Conservation (phyloP, 2,113 vertebrate species). For the Elgaria multicarinata region DNA sequence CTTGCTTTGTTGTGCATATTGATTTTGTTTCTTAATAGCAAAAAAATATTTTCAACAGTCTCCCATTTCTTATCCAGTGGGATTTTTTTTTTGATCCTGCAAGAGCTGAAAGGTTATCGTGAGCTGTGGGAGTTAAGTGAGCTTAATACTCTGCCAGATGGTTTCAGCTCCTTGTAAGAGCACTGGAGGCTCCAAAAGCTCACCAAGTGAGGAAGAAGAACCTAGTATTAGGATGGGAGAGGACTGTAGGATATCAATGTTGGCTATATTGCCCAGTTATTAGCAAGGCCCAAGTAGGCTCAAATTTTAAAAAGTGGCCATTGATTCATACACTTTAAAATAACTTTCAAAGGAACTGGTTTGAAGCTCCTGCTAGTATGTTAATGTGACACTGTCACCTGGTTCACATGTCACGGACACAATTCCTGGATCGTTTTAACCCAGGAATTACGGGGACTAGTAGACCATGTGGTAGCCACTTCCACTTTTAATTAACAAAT, state of each 20-base stretch:
- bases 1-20: not conserved
- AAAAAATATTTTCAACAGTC: not conserved
- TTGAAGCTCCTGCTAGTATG: not conserved
- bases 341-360: not conserved
- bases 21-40: not conserved
- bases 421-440: no score
- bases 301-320: not conserved
- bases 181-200: not conserved
- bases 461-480: no score
- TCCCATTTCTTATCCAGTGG: not conserved
- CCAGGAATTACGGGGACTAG: no score
- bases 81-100: not conserved
- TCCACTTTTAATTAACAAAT: no score
- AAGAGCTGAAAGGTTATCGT: not conserved
- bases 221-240: not conserved
- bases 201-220: not conserved
- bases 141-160: slow-evolving; percentile 14
- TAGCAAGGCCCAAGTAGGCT: not conserved
- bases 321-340: not conserved
- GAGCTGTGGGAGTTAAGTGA: not conserved
- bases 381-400: not conserved
- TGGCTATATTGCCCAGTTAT: not conserved
- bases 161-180: slow-evolving; percentile 4
- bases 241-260: not conserved
- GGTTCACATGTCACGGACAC: no score